A percentile compares a stretch with the other conserved stretches of the same genome.
These are phyloP conservation scores for Amblyornis subalaris DNA, from an alignment of 2,113 vertebrate species.

Conservation along the genomic window DNA sequence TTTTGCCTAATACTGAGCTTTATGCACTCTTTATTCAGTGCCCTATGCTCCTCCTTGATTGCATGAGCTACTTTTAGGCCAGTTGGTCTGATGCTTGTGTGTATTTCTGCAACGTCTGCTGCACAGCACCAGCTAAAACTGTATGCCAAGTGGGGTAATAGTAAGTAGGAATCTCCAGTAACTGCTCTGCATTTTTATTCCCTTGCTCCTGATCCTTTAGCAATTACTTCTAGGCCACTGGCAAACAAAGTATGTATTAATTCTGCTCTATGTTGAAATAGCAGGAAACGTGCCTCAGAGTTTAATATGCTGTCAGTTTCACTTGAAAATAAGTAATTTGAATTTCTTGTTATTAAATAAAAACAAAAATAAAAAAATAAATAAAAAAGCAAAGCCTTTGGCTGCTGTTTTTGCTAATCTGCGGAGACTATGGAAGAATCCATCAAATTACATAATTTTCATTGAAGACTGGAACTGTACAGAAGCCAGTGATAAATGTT, in stretches of 20 bases:
- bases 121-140: neutral
- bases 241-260: neutral
- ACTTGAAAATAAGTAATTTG: neutral
- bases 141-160: fast-evolving
- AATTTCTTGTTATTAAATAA: neutral
- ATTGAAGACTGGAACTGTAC: neutral
- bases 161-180: neutral
- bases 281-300: neutral
- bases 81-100: fast-evolving
- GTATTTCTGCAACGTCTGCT: neutral
- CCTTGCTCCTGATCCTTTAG: neutral
- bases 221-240: neutral
- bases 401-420: neutral
- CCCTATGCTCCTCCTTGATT: fast-evolving
- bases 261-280: neutral
- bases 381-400: neutral
- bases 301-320: neutral
- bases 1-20: neutral
- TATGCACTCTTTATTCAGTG: neutral
- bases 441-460: neutral
- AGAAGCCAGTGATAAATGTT: neutral
- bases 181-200: neutral
- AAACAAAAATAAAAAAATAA: neutral
- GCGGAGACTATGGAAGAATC: neutral
- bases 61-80: neutral